Percentiles rank a stretch among this genome's conserved stretches.
Conservation (phyloP, 2,113 vertebrate genomes). For the Sinocyclocheilus anophthalmus region DNA sequence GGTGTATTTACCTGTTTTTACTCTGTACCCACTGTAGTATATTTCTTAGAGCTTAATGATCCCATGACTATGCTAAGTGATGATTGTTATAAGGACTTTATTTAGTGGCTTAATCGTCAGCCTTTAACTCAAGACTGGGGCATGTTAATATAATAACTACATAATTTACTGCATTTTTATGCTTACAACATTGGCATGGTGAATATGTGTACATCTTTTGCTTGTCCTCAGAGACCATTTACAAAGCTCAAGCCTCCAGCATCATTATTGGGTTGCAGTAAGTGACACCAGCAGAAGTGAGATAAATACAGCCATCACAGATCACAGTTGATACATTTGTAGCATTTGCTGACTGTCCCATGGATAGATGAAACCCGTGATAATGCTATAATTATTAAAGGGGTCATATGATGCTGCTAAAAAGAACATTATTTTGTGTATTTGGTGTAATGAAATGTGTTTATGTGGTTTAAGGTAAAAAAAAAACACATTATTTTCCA, state of each 20-base stretch:
- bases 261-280: constrained; percentile 47
- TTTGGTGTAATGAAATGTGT: too few species aligned
- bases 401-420: too few species aligned
- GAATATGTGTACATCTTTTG: constrained; percentile 83
- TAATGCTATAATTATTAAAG: constrained; percentile 95
- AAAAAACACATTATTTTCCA: too few species aligned
- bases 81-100: constrained; percentile 66
- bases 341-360: constrained; percentile 83
- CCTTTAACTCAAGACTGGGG: constrained; percentile 38
- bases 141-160: constrained; percentile 77
- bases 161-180: constrained; percentile 80
- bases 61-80: constrained; percentile 57
- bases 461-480: too few species aligned
- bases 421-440: too few species aligned
- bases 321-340: constrained; percentile 82
- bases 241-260: constrained; percentile 74
- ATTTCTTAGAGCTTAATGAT: constrained; percentile 9
- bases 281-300: constrained; percentile 45
- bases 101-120: constrained; percentile 61
- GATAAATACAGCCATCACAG: constrained; percentile 85
- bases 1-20: neutral
- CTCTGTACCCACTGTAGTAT: neutral
- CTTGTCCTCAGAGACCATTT: constrained; percentile 88
- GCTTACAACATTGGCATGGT: constrained; percentile 82
- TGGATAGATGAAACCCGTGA: constrained; percentile 93